Base-by-base conservation (phyloP, 2,113 vertebrate genomes). In the Ptyas mucosa region DNA sequence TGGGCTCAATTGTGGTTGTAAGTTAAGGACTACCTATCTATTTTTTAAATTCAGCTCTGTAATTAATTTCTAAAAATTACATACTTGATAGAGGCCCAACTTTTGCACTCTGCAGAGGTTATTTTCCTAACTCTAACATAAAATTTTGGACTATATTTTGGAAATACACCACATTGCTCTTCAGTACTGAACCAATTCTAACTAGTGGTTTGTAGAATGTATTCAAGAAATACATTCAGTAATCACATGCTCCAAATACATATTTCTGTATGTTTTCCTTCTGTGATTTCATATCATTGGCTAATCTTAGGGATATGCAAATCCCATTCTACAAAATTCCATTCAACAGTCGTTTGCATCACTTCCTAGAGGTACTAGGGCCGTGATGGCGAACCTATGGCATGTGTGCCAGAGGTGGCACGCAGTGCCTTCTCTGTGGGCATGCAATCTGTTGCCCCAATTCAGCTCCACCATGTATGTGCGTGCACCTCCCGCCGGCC, bases 91-190 rank as follows among this genome's bases (percentile, higher is more conserved):
- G 9, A 15, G 49, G 53, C 51, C 26, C 26, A 54, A 51, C 15
- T 54, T 34, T 23, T 88, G 14, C 14, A 20, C 29, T 54, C 3
- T 53, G 34, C 54, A 85, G 34, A 6, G n/a, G 21, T 57, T 92
- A 6, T 49, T 23, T 85, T 26, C 64, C 10, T 69, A 51, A 29
- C 29, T 85, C 52, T 9, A 85, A n/a, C 64, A 55, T 5, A 18
- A 52, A 11, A 14, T n/a, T 46, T 61, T 12, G 43, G 54, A 85
- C 89, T 49, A 24, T 39, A 18, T 57, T 53, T 85, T 75, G 5
- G 51, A 90, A 92, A 92, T 57, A 34, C 26, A 92, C 69, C 51
- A 29, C 92, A n/a, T 92, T 92, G 51, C 69, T 89, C 26, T 89
- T 92, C 51, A 89, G 85, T 57, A 89, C 53, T 26, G 46, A 81